Evolutionary conservation across 2,888 invertebrate genomes (phyloP).

Genomic region (Dolichopus griseipennis): DNA sequence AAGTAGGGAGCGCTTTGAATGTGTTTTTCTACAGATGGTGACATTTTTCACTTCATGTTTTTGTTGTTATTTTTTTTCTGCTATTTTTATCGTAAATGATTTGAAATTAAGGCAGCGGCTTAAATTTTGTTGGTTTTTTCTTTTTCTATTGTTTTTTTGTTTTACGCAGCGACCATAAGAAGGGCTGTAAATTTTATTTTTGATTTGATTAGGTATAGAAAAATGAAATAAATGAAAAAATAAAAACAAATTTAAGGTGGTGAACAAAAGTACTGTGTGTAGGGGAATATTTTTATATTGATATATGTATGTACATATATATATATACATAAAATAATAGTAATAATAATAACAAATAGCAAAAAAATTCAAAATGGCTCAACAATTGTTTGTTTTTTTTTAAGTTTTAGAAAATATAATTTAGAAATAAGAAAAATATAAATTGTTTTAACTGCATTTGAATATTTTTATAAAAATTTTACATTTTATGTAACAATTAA

Average conservation of each 20-base stretch:
- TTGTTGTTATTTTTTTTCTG: neutral
- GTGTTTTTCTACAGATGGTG: neutral
- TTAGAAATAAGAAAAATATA: too few species aligned
- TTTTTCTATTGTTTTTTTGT: neutral
- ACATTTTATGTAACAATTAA: too few species aligned
- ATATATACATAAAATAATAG: too few species aligned
- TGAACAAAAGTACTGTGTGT: neutral
- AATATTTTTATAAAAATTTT: too few species aligned
- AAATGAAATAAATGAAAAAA: too few species aligned
- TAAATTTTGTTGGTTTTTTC: neutral
- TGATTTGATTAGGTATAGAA: too few species aligned
- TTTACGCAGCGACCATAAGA: neutral
- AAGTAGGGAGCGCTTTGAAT: neutral
- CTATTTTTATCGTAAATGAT: neutral
- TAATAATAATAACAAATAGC: too few species aligned
- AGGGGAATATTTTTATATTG: neutral
- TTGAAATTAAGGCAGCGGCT: slow-evolving; percentile 4
- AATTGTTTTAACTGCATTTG: too few species aligned
- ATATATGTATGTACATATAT: too few species aligned
- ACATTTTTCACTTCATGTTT: neutral
- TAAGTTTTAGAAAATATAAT: too few species aligned
- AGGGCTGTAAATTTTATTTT: neutral
- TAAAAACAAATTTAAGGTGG: neutral
- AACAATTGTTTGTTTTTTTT: neutral
- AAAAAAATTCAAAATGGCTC: neutral